These are phyloP conservation scores for Xanthia togata DNA, from an alignment of 2,888 invertebrate genomes.

Conservation along the genomic window DNA sequence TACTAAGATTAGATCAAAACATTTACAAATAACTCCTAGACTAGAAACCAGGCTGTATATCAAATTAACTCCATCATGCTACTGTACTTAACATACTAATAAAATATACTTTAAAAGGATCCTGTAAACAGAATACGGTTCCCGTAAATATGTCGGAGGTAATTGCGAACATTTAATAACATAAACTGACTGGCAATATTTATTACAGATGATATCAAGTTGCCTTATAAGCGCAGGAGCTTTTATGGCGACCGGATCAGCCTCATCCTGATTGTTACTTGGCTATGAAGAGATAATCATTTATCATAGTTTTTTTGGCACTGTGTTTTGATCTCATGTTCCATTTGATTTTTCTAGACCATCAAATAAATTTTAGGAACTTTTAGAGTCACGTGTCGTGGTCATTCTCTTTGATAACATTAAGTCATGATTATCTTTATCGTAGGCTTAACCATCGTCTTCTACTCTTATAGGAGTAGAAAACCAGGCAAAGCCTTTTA, in stretches of 20 bases:
- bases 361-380: neutral
- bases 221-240: slow-evolving; percentile 73
- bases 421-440: neutral
- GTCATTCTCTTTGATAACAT: neutral
- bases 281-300: slow-evolving; percentile 44
- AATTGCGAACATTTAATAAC: slow-evolving; percentile 60
- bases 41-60: slow-evolving; percentile 26
- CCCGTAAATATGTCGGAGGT: slow-evolving; percentile 55
- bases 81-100: slow-evolving; percentile 40
- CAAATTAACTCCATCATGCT: slow-evolving; percentile 53
- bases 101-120: slow-evolving; percentile 45
- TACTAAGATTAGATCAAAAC: slow-evolving; percentile 43
- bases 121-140: slow-evolving; percentile 38
- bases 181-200: slow-evolving; percentile 62
- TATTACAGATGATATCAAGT: slow-evolving; percentile 71
- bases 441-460: neutral
- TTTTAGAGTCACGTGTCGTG: neutral
- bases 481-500: neutral
- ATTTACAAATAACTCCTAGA: slow-evolving; percentile 20
- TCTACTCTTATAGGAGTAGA: too few relatives aligned
- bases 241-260: slow-evolving; percentile 55
- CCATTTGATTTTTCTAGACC: slow-evolving; percentile 4
- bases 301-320: slow-evolving; percentile 38
- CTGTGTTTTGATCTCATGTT: slow-evolving; percentile 8
- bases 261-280: slow-evolving; percentile 49